Evolutionary conservation across 2,113 vertebrate species (phyloP), one percentile per base, ranked within the genome.

Genomic region (Tetrao urogallus): DNA sequence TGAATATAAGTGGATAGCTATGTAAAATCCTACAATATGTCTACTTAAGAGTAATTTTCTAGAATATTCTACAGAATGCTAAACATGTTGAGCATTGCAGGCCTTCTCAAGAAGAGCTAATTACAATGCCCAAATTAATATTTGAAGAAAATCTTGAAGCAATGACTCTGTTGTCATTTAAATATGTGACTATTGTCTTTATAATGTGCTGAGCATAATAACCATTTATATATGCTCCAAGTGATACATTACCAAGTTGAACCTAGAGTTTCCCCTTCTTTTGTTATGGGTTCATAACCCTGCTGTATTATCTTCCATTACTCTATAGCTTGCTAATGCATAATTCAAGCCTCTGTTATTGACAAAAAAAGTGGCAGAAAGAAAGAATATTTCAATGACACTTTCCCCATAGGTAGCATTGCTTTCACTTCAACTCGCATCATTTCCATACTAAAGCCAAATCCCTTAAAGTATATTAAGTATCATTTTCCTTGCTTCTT

Each of bases 321-420:
- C 88, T 95, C 86, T 88, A 91, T 94, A 92, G 95, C 86, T 93
- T 81, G 70, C 93, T 92, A 94, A 94, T 97, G 95, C 92, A 97
- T 96, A 97, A 97, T 97, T 97, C 95, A 97, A 97, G 89, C 69
- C 86, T 90, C 89, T 93, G 93, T 96, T 96, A 94, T 94, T 96
- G 95, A 94, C 91, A 92, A 95, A 96, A 96, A 38, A 96, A 86
- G 72, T 72, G 0, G 87, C 64, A 77, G 92, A 92, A 93, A 91
- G 81, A 92, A 78, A 91, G 88, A 88, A 60, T 90, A 42, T 93
- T 88, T 82, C 88, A 75, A 63, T 45, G 89, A 81, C 82, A 56
- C 57, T 88, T 89, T 82, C 85, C 91, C 82, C 27, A 8, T 75
- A 92, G 86, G 88, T 60, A 88, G 82, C 66, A 80, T 93, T 89